Base-by-base conservation (phyloP, 2,113 vertebrate species). In the Anarrhichthys ocellatus region DNA sequence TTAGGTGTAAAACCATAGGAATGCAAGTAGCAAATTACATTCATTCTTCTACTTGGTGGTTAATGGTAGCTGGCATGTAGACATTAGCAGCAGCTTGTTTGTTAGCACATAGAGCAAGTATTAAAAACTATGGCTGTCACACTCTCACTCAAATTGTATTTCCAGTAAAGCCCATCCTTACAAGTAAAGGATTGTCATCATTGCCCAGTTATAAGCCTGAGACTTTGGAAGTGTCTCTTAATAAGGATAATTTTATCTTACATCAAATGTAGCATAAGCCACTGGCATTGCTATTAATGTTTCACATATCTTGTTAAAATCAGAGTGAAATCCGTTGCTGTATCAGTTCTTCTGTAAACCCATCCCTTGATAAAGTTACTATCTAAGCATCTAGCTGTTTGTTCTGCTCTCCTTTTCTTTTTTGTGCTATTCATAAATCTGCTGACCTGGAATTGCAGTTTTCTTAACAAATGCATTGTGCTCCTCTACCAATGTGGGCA, bases 1-100 rank as follows among this genome's bases (percentile, higher is more conserved):
- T 90, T 84, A 84, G 82, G 82, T 88, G 86, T 90, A 80, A 92
- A 88, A 85, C 83, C 90, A 90, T 65, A 73, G 85, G 92, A 91
- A 93, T 90, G 88, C 82, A 90, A 76, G 67, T 73, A 79, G 76
- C 73, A 86, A 86, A 88, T 82, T 77, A 80, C 81, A 81, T 80
- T 90, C 75, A 76, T 91, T 90, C 71, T 92, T 88, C n/a, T 81
- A 36, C 59, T 56, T 80, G 68, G 76, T 73, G 73, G 70, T 81
- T 87, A 79, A 81, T 73, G 44, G 48, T 75, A 76, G 69, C 72
- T 88, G 85, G 59, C 58, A 88, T 87, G 77, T 46, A 58, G 73
- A 81, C 61, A 78, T 82, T 34, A 73, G 80, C 76, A 72, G 52
- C 74, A 66, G 80, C 75, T 78, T 77, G 77, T 82, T 82, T 78